These are phyloP conservation scores for Puntigrus tetrazona DNA, from an alignment of 2,113 vertebrate genomes.

Conservation along the genomic window DNA sequence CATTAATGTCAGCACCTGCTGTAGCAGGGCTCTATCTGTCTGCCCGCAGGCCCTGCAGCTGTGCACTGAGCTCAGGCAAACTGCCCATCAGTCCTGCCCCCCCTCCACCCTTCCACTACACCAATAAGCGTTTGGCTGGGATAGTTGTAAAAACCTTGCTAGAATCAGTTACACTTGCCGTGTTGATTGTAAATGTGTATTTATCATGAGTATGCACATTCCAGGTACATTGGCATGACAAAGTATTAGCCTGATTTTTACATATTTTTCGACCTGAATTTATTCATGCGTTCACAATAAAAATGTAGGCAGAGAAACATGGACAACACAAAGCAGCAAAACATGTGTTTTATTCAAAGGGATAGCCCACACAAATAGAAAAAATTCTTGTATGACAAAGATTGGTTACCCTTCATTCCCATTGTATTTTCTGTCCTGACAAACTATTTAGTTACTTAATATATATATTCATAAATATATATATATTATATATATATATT, in stretches of 20 bases:
- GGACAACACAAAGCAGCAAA: neutral
- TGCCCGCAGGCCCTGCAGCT: slow-evolving; percentile 15
- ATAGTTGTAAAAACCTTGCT: neutral
- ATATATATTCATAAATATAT: too few species aligned
- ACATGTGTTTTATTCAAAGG: neutral
- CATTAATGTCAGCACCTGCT: slow-evolving; percentile 44
- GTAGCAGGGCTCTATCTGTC: slow-evolving; percentile 31
- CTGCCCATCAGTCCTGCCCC: slow-evolving; percentile 17
- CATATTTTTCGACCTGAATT: neutral
- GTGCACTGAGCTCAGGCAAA: neutral
- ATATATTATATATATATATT: too few species aligned
- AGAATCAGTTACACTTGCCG: neutral
- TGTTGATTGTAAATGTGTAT: slow-evolving; percentile 2
- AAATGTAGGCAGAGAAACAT: neutral
- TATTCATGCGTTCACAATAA: neutral
- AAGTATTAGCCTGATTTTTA: neutral
- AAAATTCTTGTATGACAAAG: neutral
- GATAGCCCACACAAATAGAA: neutral
- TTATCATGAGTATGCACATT: neutral
- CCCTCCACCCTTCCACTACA: neutral
- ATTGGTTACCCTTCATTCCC: neutral
- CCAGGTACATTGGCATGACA: neutral
- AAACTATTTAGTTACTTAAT: too few species aligned
- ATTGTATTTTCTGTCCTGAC: neutral
- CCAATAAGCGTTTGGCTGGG: neutral